These are phyloP conservation scores for Candidula unifasciata DNA, from an alignment of 2,888 invertebrate species.

Conservation along the genomic window DNA sequence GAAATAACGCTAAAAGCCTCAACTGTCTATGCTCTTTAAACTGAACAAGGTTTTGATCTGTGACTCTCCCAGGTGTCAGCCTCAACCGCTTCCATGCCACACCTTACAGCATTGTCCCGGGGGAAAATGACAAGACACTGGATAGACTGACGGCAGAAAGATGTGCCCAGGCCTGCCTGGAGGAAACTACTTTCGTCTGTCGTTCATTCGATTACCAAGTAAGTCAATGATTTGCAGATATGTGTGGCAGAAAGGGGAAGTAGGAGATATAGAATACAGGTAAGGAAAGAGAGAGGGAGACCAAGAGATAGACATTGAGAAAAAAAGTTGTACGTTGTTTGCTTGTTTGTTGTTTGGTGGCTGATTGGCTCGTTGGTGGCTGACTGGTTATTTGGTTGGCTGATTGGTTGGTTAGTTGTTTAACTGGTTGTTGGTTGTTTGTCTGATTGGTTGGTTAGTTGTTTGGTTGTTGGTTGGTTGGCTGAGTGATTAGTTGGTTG, in stretches of 20 bases:
- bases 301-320: not conserved
- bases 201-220: conserved; percentile 76
- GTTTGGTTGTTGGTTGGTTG: too few species aligned
- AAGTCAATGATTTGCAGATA: not conserved
- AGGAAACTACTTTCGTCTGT: conserved; percentile 73
- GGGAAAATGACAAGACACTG: conserved; percentile 70
- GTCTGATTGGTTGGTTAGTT: too few species aligned
- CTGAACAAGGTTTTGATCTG: not conserved
- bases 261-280: not conserved
- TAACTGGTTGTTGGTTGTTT: too few species aligned
- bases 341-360: too few species aligned
- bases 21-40: too few species aligned
- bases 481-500: too few species aligned
- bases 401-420: too few species aligned
- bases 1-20: too few species aligned
- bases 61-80: conserved; percentile 62
- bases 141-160: conserved; percentile 70
- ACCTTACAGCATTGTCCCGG: conserved; percentile 72
- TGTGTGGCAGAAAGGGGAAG: not conserved
- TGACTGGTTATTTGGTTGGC: too few species aligned
- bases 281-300: not conserved
- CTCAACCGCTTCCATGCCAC: conserved; percentile 72
- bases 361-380: too few species aligned
- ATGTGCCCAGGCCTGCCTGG: conserved; percentile 73
- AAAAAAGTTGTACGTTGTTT: too few species aligned